These are phyloP conservation scores for Zaprionus gabonicus DNA, from an alignment of 1,140 invertebrate genomes.

Conservation along the genomic window DNA sequence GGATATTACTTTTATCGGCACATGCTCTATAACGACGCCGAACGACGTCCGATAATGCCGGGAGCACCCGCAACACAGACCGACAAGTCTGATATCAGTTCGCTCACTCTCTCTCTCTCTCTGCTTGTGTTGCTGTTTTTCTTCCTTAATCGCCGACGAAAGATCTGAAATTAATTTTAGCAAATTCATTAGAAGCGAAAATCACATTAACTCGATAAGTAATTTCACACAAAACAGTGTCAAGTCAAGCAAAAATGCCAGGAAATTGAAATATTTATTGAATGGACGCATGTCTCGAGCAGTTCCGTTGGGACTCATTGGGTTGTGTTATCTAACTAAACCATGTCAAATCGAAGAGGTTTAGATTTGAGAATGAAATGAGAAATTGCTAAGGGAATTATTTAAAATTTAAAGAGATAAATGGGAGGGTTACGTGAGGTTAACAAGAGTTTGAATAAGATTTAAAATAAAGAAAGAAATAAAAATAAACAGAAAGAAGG, in stretches of 20 bases:
- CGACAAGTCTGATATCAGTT: conserved; percentile 12
- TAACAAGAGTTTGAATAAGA: too few relatives aligned
- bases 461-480: too few relatives aligned
- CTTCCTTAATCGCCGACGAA: conserved; percentile 44
- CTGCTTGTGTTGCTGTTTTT: neutral
- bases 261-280: conserved; percentile 76
- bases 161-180: conserved; percentile 74
- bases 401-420: neutral
- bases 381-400: neutral
- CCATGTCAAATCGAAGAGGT: conserved; percentile 3
- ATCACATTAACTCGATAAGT: conserved; percentile 75
- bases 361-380: neutral
- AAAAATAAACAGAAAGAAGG: too few relatives aligned
- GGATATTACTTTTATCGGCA: conserved; percentile 80
- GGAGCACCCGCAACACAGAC: conserved; percentile 17
- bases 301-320: conserved; percentile 36
- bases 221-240: conserved; percentile 69
- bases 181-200: conserved; percentile 76
- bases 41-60: conserved; percentile 53
- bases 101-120: neutral
- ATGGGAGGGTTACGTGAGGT: neutral
- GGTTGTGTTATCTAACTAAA: conserved; percentile 4
- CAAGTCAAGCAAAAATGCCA: conserved; percentile 73
- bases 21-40: conserved; percentile 51
- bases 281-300: neutral